These are phyloP conservation scores for Aproaerema taeniolella DNA, from an alignment of 2,888 invertebrate species.

Conservation along the genomic window DNA sequence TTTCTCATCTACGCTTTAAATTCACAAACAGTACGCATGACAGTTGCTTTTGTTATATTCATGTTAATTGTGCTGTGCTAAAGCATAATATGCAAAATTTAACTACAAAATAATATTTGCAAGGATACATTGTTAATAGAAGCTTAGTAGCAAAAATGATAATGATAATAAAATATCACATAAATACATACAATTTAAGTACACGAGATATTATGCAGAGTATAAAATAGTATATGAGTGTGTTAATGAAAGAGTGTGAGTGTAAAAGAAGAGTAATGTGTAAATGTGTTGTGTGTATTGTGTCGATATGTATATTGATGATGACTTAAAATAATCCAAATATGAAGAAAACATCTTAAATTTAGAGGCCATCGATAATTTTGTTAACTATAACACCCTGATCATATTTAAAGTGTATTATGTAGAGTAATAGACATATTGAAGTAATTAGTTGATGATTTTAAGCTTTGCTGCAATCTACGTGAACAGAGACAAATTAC, in stretches of 20 bases:
- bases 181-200: constrained; percentile 18
- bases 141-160: constrained; percentile 39
- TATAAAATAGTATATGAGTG: constrained; percentile 21
- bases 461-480: constrained; percentile 68
- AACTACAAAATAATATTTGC: constrained; percentile 39
- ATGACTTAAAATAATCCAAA: constrained; percentile 18
- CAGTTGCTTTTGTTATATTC: constrained; percentile 60
- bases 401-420: constrained; percentile 44
- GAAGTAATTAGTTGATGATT: constrained; percentile 65
- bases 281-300: constrained; percentile 23
- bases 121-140: constrained; percentile 40
- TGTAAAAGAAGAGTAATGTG: no score
- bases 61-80: constrained; percentile 60
- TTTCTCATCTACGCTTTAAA: constrained; percentile 42
- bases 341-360: constrained; percentile 72
- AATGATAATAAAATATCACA: constrained; percentile 24
- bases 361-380: constrained; percentile 27
- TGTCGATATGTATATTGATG: constrained; percentile 2
- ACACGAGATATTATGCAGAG: constrained; percentile 22
- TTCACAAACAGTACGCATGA: constrained; percentile 70
- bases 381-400: constrained; percentile 27
- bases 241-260: constrained; percentile 17
- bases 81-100: constrained; percentile 53
- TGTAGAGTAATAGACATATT: constrained; percentile 54
- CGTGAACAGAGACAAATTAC: constrained; percentile 42